A percentile compares a stretch with the other conserved stretches of the same genome.
phyloP scores from a whole-genome alignment of 2,797 vertebrate species.

The Gymnoscopelus braueri region DNA sequence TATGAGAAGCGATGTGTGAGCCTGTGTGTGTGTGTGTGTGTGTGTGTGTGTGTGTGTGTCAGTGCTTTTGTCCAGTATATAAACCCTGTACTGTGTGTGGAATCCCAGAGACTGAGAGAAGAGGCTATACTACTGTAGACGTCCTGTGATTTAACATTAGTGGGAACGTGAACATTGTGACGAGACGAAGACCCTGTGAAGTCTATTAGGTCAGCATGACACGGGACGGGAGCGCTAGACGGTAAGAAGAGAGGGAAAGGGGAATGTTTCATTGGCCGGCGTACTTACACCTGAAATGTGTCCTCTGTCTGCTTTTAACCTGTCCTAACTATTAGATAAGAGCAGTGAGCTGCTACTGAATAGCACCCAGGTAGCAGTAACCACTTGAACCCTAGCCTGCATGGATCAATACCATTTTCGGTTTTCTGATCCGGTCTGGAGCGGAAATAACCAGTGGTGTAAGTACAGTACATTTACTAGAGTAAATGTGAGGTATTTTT shows the following conservation, averaged over 20 bases:
- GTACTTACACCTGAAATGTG: too few species aligned
- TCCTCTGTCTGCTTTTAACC: too few species aligned
- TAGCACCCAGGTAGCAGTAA: too few species aligned
- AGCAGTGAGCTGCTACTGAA: too few species aligned
- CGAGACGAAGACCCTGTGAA: constrained; percentile 1
- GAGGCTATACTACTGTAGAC: constrained; percentile 15
- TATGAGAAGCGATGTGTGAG: constrained; percentile 58
- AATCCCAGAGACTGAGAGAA: constrained; percentile 13
- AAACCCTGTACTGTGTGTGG: constrained; percentile 6
- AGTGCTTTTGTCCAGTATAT: constrained; percentile 32
- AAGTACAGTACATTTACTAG: too few species aligned
- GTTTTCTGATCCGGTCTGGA: too few species aligned
- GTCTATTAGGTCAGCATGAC: constrained; percentile 24
- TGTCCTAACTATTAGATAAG: too few species aligned
- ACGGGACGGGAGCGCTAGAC: constrained; percentile 20
- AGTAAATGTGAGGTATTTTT: too few species aligned
- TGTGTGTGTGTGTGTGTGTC: constrained; percentile 1
- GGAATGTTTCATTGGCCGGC: too few species aligned
- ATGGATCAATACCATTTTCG: too few species aligned
- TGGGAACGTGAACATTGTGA: constrained; percentile 1
- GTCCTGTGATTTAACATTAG: constrained; percentile 24
- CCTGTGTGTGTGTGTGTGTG: constrained; percentile 5
- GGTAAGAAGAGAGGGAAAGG: constrained; percentile 53
- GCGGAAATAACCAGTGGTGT: too few species aligned
- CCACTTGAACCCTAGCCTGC: too few species aligned